phyloP scores from a whole-genome alignment of 1,140 invertebrate genomes.

The Monomorium pharaonis region DNA sequence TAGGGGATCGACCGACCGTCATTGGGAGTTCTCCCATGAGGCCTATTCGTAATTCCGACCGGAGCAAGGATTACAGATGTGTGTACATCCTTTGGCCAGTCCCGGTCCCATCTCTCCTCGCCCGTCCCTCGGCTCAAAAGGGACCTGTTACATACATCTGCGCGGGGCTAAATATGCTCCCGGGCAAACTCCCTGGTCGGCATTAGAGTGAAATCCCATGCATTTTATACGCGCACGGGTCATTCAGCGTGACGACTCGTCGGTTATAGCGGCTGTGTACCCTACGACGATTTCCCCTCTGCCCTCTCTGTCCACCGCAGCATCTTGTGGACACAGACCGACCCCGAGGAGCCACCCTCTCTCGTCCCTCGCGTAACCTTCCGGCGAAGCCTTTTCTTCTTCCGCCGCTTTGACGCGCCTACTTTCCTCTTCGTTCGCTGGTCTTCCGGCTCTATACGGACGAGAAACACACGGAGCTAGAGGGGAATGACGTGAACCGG shows the following conservation, averaged over 20 bases:
- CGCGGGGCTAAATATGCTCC: slow-evolving; percentile 77
- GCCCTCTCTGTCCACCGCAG: slow-evolving; percentile 31
- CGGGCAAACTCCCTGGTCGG: slow-evolving; percentile 76
- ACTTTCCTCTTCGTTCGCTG: slow-evolving; percentile 54
- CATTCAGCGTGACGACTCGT: slow-evolving; percentile 78
- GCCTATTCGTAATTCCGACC: slow-evolving; percentile 67
- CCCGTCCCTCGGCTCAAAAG: slow-evolving; percentile 76
- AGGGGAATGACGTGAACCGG: slow-evolving; percentile 49
- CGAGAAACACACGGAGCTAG: slow-evolving; percentile 48
- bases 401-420: slow-evolving; percentile 55
- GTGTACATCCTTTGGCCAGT: slow-evolving; percentile 63
- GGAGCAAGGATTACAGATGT: slow-evolving; percentile 67
- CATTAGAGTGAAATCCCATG: slow-evolving; percentile 83
- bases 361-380: slow-evolving; percentile 46
- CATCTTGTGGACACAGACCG: slow-evolving; percentile 77
- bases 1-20: slow-evolving; percentile 47
- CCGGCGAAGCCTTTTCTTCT: slow-evolving; percentile 59
- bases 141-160: slow-evolving; percentile 82
- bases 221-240: slow-evolving; percentile 83
- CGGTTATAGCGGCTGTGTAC: slow-evolving; percentile 78
- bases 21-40: slow-evolving; percentile 53
- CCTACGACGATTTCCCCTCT: slow-evolving; percentile 59
- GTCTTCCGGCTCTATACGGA: slow-evolving; percentile 56
- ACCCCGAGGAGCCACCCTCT: slow-evolving; percentile 63
- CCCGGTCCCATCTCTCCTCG: slow-evolving; percentile 72